Base-by-base conservation (phyloP, 2,888 invertebrate genomes). In the Ophion ventricosus region DNA sequence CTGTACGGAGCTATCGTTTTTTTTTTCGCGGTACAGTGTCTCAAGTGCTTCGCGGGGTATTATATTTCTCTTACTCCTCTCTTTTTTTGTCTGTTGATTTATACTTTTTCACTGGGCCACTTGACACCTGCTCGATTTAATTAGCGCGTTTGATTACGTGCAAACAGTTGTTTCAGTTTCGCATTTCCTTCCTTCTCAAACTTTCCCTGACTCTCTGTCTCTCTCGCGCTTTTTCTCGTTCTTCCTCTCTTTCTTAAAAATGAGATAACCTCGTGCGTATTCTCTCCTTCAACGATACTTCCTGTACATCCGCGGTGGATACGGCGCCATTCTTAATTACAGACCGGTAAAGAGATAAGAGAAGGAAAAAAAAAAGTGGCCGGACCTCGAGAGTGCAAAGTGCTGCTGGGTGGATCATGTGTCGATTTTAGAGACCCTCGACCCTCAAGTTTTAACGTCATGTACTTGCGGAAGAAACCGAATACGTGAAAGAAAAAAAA, bases 391-490 rank as follows among this genome's bases (percentile, higher is more conserved):
- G 49, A 70, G 77, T 77, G 61, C 26, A 56, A 79, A 79, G 79
- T 79, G 79, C 64, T 72, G 56, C 77, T 69, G 57, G 77, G 57
- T 66, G 59, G 69, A 77, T 76, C 76, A 76, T 77, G 77, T 77
- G 77, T 77, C 77, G 77, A 77, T 64, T 67, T 56, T 77, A 59
- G 66, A 76, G 56, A 66, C 23, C 76, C 59, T 77, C 26, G 67
- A 26, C 67, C 26, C 20, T 49, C 43, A 26, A 29, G 49, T 26
- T 69, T 67, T 69, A 69, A 77, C 77, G 59, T 40, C 20, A 77
- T 69, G 77, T 54, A 77, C 77, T 59, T 77, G 59, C 54, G 57
- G 57, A 57, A 76, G 35, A 77, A 69, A 67, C 69, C 67, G 69
- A 26, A 67, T 69, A 77, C 77, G 57, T 77, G 67, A 69, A 59